phyloP scores from a whole-genome alignment of 2,113 vertebrate genomes.

The Chrysemys picta region DNA sequence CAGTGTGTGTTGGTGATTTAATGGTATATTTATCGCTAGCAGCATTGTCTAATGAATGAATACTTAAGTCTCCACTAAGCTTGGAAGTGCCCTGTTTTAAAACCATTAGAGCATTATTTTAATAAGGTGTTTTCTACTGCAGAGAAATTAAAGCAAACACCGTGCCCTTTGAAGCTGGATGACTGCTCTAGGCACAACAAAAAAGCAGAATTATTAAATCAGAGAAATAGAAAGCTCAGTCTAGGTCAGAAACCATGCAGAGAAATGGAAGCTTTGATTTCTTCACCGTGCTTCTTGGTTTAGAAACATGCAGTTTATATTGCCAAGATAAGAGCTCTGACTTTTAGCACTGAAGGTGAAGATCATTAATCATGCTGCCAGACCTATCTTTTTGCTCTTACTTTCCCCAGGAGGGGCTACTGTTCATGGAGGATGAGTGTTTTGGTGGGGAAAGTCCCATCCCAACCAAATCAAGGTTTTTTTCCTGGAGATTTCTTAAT shows the following conservation, averaged over 20 bases:
- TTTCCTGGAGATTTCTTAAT: not conserved
- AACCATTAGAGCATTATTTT: constrained; percentile 60
- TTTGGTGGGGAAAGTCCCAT: not conserved
- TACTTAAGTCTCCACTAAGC: constrained; percentile 43
- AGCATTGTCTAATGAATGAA: constrained; percentile 32
- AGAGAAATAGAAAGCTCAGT: constrained; percentile 1
- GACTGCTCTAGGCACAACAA: constrained; percentile 43
- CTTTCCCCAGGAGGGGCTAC: not conserved
- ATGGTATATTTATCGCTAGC: constrained; percentile 29
- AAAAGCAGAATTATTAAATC: constrained; percentile 42
- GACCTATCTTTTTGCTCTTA: not conserved
- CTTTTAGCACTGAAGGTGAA: not conserved
- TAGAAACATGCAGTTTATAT: not conserved
- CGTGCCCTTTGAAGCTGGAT: constrained; percentile 52
- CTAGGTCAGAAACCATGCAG: not conserved
- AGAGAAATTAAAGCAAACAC: constrained; percentile 49
- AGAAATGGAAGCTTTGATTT: not conserved
- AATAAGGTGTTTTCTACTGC: constrained; percentile 58
- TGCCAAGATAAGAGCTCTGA: not conserved
- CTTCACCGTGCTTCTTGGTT: not conserved
- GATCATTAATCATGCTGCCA: not conserved
- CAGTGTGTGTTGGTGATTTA: not conserved
- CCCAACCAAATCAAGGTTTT: not conserved
- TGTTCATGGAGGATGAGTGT: rapidly evolving
- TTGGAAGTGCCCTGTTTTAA: constrained; percentile 26